phyloP scores from a whole-genome alignment of 2,797 vertebrate genomes.

The Urophycis tenuis region DNA sequence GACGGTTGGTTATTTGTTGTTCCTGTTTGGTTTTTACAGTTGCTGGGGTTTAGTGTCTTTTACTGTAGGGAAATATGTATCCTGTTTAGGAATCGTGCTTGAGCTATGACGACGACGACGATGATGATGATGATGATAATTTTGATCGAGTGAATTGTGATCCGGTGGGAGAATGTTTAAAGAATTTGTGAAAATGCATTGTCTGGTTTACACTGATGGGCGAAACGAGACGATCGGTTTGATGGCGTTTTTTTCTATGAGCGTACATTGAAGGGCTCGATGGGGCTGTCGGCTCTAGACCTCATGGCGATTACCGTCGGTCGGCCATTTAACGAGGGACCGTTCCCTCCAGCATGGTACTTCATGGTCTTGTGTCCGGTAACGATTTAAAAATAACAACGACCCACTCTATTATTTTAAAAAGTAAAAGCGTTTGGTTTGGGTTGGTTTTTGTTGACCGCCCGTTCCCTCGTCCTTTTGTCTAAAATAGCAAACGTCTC shows the following conservation, averaged over 20 bases:
- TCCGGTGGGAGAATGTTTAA: conserved; percentile 54
- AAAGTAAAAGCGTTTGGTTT: background rate
- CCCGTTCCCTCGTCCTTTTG: conserved; percentile 1
- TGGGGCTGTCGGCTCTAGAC: conserved; percentile 64
- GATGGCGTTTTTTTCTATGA: conserved; percentile 66
- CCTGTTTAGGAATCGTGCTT: conserved; percentile 56
- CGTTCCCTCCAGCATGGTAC: conserved; percentile 27
- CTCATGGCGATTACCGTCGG: background rate
- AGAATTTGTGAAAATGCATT: conserved; percentile 50
- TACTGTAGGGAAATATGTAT: conserved; percentile 59
- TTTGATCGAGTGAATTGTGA: conserved; percentile 45
- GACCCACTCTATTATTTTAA: background rate
- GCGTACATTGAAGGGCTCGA: conserved; percentile 63
- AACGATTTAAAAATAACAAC: background rate
- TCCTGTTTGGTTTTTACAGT: conserved; percentile 68
- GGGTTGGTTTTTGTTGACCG: background rate
- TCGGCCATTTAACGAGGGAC: background rate
- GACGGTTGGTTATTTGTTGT: conserved; percentile 61
- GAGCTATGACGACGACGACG: conserved; percentile 21
- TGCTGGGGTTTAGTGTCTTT: conserved; percentile 66
- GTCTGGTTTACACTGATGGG: conserved; percentile 67
- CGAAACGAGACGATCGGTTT: conserved; percentile 55
- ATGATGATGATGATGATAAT: conserved; percentile 19
- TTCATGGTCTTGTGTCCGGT: conserved; percentile 16
- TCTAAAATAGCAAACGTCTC: conserved; percentile 42